A percentile compares a stretch with the other conserved stretches of the same genome.
Conservation (phyloP, 1,140 invertebrate species). For the Dendroctonus ponderosae region DNA sequence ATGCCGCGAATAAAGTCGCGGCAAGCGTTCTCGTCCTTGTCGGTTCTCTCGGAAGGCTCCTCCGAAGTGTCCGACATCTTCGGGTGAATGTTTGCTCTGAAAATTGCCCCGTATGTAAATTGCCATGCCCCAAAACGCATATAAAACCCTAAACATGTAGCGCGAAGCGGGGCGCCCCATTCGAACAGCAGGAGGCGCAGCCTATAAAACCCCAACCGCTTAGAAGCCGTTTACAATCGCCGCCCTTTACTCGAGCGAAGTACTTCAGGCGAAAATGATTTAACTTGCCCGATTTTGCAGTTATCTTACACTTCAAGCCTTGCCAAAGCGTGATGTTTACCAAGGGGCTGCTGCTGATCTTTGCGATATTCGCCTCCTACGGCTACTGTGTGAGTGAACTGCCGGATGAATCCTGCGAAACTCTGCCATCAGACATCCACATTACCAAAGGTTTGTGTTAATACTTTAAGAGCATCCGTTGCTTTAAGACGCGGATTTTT, state of each 20-base stretch:
- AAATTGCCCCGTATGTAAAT: too few relatives aligned
- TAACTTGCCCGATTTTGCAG: not conserved
- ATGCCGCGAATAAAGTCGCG: slow-evolving; percentile 63
- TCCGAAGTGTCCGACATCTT: slow-evolving; percentile 49
- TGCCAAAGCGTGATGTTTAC: slow-evolving; percentile 21
- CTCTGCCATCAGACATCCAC: slow-evolving; percentile 75
- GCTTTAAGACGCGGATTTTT: slow-evolving; percentile 35
- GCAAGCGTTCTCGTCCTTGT: slow-evolving; percentile 50
- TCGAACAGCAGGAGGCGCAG: slow-evolving; percentile 24
- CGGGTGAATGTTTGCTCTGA: too few relatives aligned
- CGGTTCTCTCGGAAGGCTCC: slow-evolving; percentile 32
- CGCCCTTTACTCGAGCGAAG: not conserved
- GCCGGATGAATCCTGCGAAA: slow-evolving; percentile 69
- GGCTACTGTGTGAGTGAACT: slow-evolving; percentile 40
- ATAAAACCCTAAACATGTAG: slow-evolving; percentile 40
- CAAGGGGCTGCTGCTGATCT: slow-evolving; percentile 24
- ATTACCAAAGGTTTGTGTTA: slow-evolving; percentile 66
- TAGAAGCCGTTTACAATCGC: not conserved
- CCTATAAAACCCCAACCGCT: too few relatives aligned
- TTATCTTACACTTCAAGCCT: not conserved
- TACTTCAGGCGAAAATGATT: slow-evolving; percentile 1
- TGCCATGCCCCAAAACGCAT: too few relatives aligned
- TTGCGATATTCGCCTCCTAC: slow-evolving; percentile 21
- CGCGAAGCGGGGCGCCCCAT: slow-evolving; percentile 18
- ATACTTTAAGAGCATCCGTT: not conserved